Conservation (phyloP, 2,888 invertebrate species). For the Cephus rjabovi region DNA sequence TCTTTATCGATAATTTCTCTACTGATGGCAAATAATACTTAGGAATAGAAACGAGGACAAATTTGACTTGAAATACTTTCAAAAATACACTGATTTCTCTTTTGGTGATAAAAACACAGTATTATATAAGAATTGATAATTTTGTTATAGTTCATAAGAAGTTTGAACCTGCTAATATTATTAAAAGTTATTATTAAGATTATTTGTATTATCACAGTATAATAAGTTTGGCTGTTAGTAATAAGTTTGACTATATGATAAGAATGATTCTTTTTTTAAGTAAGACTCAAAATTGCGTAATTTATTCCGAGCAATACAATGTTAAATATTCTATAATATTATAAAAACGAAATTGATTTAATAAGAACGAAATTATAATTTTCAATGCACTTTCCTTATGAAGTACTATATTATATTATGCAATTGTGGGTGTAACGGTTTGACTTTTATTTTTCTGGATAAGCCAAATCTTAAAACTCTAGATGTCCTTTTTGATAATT, state of each 20-base stretch:
- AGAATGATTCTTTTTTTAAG: neutral
- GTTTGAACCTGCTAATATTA: neutral
- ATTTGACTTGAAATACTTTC: neutral
- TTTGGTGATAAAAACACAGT: neutral
- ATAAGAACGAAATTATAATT: neutral
- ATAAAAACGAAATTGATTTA: neutral
- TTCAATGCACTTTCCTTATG: neutral
- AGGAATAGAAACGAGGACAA: neutral
- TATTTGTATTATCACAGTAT: neutral
- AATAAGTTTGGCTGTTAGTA: neutral
- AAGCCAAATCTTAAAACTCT: neutral
- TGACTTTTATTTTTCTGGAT: constrained; percentile 1
- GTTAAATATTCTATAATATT: neutral
- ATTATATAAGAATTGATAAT: neutral
- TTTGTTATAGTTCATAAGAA: neutral
- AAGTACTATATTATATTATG: neutral
- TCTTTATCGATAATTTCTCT: neutral
- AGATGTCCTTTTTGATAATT: neutral
- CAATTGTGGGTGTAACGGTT: constrained; percentile 3
- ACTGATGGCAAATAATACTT: neutral
- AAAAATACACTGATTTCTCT: neutral
- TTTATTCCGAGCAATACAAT: neutral
- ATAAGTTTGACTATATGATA: neutral
- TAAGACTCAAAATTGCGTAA: neutral
- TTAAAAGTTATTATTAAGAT: neutral